Conservation (phyloP, 1,140 invertebrate species). For the Scaptomyza pallida region DNA sequence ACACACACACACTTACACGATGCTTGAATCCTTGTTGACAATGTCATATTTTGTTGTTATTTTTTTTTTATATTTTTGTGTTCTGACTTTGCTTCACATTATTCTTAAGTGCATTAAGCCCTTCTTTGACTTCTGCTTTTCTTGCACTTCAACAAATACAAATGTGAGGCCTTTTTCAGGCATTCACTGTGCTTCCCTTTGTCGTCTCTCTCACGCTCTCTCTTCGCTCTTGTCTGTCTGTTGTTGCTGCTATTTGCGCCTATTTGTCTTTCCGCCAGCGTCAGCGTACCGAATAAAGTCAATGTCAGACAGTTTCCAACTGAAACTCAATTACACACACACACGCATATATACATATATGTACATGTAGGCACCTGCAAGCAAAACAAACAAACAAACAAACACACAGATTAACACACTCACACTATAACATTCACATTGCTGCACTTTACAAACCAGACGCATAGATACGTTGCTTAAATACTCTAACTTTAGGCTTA, state of each 20-base stretch:
- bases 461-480: constrained; percentile 30
- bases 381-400: constrained; percentile 33
- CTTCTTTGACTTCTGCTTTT: constrained; percentile 49
- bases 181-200: constrained; percentile 4
- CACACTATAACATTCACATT: not conserved
- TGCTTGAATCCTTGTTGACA: constrained; percentile 9
- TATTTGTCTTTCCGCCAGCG: constrained; percentile 53
- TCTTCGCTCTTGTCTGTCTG: constrained; percentile 20
- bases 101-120: constrained; percentile 65
- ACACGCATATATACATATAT: not conserved
- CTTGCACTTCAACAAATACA: constrained; percentile 59
- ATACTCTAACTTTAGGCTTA: too few relatives aligned
- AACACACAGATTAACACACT: constrained; percentile 4
- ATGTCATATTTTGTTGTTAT: constrained; percentile 4
- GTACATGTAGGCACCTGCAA: constrained; percentile 41
- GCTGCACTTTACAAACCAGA: too few relatives aligned
- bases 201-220: not conserved
- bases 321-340: constrained; percentile 71
- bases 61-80: too few relatives aligned
- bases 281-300: constrained; percentile 62
- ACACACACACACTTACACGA: not conserved
- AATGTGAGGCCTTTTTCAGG: constrained; percentile 47
- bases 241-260: constrained; percentile 41
- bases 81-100: constrained; percentile 32
- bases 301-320: constrained; percentile 61